A percentile compares a stretch with the other conserved stretches of the same genome.
phyloP scores from a whole-genome alignment of 2,888 invertebrate species.

The Ectropis crepuscularia region DNA sequence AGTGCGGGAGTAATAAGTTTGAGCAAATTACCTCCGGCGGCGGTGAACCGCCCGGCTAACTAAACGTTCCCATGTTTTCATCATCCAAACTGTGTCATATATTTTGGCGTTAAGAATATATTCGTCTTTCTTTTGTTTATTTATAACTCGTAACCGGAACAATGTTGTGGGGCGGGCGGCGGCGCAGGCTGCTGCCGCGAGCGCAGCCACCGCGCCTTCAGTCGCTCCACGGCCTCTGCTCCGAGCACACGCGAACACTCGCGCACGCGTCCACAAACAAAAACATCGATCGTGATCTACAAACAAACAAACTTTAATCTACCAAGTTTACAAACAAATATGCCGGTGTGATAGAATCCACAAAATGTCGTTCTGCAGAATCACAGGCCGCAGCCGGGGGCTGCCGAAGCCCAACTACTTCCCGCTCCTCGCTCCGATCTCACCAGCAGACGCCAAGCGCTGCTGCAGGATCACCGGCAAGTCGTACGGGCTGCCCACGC shows the following conservation, averaged over 20 bases:
- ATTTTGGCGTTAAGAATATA: constrained; percentile 72
- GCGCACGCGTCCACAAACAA: constrained; percentile 56
- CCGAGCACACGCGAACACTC: constrained; percentile 63
- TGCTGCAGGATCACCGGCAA: constrained; percentile 92
- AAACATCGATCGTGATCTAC: constrained; percentile 54
- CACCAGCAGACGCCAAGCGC: constrained; percentile 92
- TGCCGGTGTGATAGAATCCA: constrained; percentile 65
- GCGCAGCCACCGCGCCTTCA: constrained; percentile 57
- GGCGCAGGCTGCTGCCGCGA: constrained; percentile 56
- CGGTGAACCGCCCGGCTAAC: constrained; percentile 43
- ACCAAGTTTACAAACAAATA: constrained; percentile 66
- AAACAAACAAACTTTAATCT: constrained; percentile 42
- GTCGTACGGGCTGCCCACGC: constrained; percentile 89
- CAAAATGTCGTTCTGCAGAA: constrained; percentile 90
- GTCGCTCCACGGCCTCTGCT: constrained; percentile 68
- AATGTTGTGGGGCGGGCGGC: constrained; percentile 75
- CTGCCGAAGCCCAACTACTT: constrained; percentile 93
- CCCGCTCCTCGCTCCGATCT: constrained; percentile 91
- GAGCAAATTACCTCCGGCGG: constrained; percentile 38
- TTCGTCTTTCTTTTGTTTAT: constrained; percentile 79
- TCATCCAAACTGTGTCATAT: constrained; percentile 76
- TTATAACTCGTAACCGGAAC: constrained; percentile 82
- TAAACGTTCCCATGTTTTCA: constrained; percentile 59
- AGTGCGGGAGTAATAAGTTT: constrained; percentile 37
- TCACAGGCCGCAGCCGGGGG: constrained; percentile 91